phyloP scores from a whole-genome alignment of 1,140 invertebrate species.

The Neodiprion fabricii region DNA sequence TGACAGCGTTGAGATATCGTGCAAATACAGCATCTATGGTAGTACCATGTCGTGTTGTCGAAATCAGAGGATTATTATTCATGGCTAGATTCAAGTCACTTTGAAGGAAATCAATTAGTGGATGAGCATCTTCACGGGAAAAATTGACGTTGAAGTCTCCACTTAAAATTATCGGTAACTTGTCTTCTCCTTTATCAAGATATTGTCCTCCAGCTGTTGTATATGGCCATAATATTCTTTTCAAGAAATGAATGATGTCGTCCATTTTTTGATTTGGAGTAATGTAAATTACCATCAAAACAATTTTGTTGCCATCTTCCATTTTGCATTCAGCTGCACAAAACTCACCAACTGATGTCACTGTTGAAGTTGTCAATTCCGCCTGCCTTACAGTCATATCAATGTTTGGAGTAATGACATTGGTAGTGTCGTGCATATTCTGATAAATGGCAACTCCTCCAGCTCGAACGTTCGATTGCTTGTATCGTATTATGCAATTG shows the following conservation, averaged over 20 bases:
- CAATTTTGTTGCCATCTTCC: constrained; percentile 2
- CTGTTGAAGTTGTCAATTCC: neutral
- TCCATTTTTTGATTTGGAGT: constrained; percentile 19
- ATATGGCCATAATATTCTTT: neutral
- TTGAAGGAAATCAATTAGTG: constrained; percentile 10
- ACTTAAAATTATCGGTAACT: constrained; percentile 19
- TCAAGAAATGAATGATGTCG: constrained; percentile 14
- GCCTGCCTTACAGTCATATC: constrained; percentile 9
- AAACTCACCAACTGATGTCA: constrained; percentile 3
- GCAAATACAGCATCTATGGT: constrained; percentile 18
- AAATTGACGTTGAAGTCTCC: constrained; percentile 22
- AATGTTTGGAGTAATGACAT: constrained; percentile 20
- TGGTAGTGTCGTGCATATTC: neutral
- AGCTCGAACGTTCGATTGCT: constrained; percentile 9
- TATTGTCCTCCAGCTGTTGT: constrained; percentile 3
- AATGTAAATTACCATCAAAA: constrained; percentile 17
- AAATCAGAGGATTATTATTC: neutral
- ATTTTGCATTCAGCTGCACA: constrained; percentile 6
- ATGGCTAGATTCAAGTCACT: constrained; percentile 12
- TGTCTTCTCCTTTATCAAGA: neutral
- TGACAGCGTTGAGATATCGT: too few species aligned
- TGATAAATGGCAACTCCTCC: constrained; percentile 21
- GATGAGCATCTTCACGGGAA: neutral
- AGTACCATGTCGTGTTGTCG: constrained; percentile 13
- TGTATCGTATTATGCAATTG: constrained; percentile 13